Percentiles rank a stretch among this genome's conserved stretches.
Conservation (phyloP, 2,888 invertebrate species). For the Cephus pygmeus region DNA sequence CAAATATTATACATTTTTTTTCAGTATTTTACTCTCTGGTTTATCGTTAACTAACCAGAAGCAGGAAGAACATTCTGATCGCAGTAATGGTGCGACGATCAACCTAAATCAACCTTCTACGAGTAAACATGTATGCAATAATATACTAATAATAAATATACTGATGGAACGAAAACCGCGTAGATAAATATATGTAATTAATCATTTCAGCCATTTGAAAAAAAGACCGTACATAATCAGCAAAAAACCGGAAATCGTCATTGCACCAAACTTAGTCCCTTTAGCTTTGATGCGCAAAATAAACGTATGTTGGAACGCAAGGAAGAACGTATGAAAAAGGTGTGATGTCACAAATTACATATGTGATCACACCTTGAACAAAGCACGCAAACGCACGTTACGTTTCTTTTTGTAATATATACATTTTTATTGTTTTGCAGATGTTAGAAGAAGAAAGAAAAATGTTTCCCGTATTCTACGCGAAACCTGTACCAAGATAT, state of each 20-base stretch:
- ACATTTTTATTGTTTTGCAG: background rate
- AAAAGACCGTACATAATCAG: background rate
- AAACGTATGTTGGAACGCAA: constrained; percentile 29
- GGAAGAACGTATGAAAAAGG: constrained; percentile 22
- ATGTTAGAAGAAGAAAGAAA: constrained; percentile 14
- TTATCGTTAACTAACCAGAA: background rate
- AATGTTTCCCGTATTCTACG: constrained; percentile 9
- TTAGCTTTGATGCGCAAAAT: constrained; percentile 35
- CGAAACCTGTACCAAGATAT: constrained; percentile 13
- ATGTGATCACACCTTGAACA: background rate
- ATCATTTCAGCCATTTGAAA: background rate
- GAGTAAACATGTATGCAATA: background rate
- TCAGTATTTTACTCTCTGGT: background rate
- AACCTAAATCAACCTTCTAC: background rate
- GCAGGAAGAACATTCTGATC: background rate
- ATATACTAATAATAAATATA: background rate
- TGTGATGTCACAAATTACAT: background rate
- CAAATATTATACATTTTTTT: background rate
- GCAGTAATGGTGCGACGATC: background rate
- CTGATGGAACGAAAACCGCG: background rate
- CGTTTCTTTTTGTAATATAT: background rate
- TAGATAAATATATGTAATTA: background rate
- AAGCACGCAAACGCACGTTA: background rate
- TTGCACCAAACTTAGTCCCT: constrained; percentile 28
- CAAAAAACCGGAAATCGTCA: background rate